phyloP scores from a whole-genome alignment of 2,113 vertebrate genomes.

The Polypterus senegalus region DNA sequence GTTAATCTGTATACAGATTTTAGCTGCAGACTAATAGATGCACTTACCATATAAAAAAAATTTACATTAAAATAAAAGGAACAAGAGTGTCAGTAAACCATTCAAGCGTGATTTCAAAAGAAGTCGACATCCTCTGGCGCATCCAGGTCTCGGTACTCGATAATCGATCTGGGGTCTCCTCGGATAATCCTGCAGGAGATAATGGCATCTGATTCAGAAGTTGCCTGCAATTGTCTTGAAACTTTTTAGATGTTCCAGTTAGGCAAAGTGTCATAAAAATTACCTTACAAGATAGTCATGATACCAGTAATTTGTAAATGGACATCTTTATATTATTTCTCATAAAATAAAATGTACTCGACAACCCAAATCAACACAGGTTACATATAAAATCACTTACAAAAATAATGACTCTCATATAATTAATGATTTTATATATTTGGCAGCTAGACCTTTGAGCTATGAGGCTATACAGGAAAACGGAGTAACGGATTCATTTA shows the following conservation, averaged over 20 bases:
- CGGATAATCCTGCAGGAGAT: conserved; percentile 63
- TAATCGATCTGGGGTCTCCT: conserved; percentile 76
- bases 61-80: background rate
- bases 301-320: no score
- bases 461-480: no score
- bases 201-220: background rate
- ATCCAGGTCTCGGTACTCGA: conserved; percentile 80
- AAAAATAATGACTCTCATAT: no score
- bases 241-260: background rate
- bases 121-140: conserved; percentile 84
- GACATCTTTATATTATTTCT: no score
- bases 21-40: background rate
- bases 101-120: conserved; percentile 45
- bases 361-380: no score
- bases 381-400: no score
- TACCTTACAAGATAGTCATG: no score
- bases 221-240: background rate
- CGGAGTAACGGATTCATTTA: no score
- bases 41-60: background rate
- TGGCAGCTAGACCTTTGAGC: no score
- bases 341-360: no score
- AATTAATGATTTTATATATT: no score
- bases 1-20: background rate
- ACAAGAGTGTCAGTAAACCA: background rate
- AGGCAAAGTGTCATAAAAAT: no score